Evolutionary conservation across 2,888 invertebrate genomes (phyloP).

Genomic region (Catotricha subobsoleta): DNA sequence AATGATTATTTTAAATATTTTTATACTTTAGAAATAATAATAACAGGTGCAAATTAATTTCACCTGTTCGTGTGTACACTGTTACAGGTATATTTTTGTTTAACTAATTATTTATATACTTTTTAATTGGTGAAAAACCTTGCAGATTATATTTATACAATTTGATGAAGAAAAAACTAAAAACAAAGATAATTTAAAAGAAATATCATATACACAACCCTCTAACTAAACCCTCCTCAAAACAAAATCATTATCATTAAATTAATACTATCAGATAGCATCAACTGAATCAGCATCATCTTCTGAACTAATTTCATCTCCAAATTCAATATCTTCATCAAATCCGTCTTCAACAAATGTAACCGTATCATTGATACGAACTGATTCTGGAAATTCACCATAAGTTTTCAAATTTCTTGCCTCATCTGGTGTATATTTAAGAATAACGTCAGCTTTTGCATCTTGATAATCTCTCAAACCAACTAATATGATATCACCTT

Average conservation of each 20-base stretch:
- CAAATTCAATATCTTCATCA: conserved; percentile 94
- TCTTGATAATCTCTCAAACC: conserved; percentile 96
- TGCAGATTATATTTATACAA: neutral
- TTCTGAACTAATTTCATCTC: conserved; percentile 83
- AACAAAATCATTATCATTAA: neutral
- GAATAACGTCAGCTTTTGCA: conserved; percentile 94
- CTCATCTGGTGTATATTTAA: conserved; percentile 98
- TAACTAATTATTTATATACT: neutral
- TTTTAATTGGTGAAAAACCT: neutral
- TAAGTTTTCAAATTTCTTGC: conserved; percentile 97
- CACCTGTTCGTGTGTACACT: too few relatives aligned
- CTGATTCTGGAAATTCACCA: conserved; percentile 96
- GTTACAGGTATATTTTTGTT: neutral
- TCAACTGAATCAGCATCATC: conserved; percentile 70
- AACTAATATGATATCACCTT: conserved; percentile 95
- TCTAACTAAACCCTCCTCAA: neutral
- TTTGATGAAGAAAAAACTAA: neutral
- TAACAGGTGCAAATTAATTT: too few relatives aligned
- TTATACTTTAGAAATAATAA: neutral
- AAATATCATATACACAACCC: neutral
- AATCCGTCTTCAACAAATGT: conserved; percentile 88
- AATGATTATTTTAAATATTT: neutral
- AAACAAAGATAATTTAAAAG: neutral
- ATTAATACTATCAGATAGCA: conserved; percentile 32
- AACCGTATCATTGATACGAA: conserved; percentile 91